These are phyloP conservation scores for Torymus texanus DNA, from an alignment of 2,888 invertebrate species.

Conservation along the genomic window DNA sequence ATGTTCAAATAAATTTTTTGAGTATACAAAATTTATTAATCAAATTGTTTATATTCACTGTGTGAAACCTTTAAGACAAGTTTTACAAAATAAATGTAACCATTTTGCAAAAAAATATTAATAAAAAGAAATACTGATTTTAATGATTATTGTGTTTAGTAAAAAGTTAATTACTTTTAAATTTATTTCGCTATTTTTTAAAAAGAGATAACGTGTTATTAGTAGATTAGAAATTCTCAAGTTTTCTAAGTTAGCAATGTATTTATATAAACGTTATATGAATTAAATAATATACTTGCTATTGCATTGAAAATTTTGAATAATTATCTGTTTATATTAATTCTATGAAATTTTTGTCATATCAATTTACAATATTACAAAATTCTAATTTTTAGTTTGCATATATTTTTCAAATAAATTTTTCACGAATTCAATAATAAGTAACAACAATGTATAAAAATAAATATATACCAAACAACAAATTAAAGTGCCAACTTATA, in stretches of 20 bases:
- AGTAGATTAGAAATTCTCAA: no score
- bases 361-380: slow-evolving; percentile 12
- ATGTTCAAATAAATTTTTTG: neutral
- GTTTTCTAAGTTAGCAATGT: no score
- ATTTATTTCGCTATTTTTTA: no score
- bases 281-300: no score
- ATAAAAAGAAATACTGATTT: no score
- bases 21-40: neutral
- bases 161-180: no score
- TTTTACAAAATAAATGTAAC: no score
- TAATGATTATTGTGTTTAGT: no score
- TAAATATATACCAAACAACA: slow-evolving; percentile 23
- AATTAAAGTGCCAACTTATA: neutral
- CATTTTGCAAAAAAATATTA: no score
- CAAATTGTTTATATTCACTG: neutral
- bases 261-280: no score
- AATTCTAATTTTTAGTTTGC: neutral
- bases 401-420: no score
- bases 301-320: neutral
- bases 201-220: no score
- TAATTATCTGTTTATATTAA: neutral
- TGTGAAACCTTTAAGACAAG: neutral
- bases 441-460: neutral
- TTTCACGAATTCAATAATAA: slow-evolving; percentile 24
- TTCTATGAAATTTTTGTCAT: neutral